Base-by-base conservation (phyloP, 2,113 vertebrate species). In the Amphiprion percula region DNA sequence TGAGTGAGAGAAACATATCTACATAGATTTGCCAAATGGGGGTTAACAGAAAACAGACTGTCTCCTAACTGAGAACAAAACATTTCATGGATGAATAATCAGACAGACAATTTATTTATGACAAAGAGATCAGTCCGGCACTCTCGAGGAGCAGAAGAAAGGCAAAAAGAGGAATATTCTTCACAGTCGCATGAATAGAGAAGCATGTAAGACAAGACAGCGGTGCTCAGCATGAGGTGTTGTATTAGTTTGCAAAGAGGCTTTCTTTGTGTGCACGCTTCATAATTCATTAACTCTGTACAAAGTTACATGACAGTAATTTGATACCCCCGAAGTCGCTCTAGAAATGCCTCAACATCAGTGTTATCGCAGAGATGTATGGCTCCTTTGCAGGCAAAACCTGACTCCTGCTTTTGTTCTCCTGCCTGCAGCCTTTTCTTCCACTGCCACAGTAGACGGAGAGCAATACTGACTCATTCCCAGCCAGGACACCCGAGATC, bases 351-450 rank as follows among this genome's bases (percentile, higher is more conserved):
- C 65, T 77, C 5, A 14, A 68, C 58, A 64, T 66, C 5, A 1
- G 56, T 46, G 70, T 77, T 88, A 68, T 84, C 79, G 68, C 14
- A 44, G 41, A 77, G 77, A 81, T 81, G 77, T 78, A 82, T 68
- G 50, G 65, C 62, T 79, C 41, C 26, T 89, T 68, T 55, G n/a
- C 47, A 55, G 33, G 58, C 62, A 62, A 53, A 70, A 74, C 62
- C 75, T 56, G 77, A 85, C 61, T 79, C 84, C 44, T 52, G 30
- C 46, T 75, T 89, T 84, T 90, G 76, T 88, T 84, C 72, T 64
- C 10, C 23, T 62, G 67, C 66, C 52, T 37, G 49, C n/a, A 52
- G 56, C 39, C 23, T 78, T 84, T 74, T 82, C 65, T 87, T 70
- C 47, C 52, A 5, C 58, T 67, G 78, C 19, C 65, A 64, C 47